These are phyloP conservation scores for Xestia ashworthii DNA, from an alignment of 2,888 invertebrate species.

Conservation along the genomic window DNA sequence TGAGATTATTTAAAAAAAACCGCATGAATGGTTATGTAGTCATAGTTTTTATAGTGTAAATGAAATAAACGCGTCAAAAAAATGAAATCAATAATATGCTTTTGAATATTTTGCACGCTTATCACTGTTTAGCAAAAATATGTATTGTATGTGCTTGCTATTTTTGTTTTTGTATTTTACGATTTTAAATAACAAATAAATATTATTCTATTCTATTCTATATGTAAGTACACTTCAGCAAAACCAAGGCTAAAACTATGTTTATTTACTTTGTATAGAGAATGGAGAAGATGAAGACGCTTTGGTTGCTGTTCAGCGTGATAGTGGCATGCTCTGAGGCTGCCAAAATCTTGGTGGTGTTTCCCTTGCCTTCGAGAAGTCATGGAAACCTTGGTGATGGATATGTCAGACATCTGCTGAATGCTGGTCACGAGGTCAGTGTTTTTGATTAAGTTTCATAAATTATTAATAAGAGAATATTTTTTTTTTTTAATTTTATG, in stretches of 20 bases:
- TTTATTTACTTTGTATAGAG: slow-evolving; percentile 4
- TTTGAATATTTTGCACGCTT: too few species aligned
- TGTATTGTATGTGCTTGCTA: too few species aligned
- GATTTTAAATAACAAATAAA: too few species aligned
- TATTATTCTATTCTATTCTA: too few species aligned
- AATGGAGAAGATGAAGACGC: slow-evolving; percentile 9
- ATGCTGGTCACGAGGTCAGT: slow-evolving; percentile 74
- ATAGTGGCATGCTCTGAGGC: slow-evolving; percentile 39
- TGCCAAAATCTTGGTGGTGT: slow-evolving; percentile 70
- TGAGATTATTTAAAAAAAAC: too few species aligned
- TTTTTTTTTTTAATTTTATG: too few species aligned
- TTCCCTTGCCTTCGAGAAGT: slow-evolving; percentile 70
- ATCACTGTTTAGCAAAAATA: too few species aligned
- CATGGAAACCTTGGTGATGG: slow-evolving; percentile 72
- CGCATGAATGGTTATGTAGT: too few species aligned
- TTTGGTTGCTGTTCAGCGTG: slow-evolving; percentile 26
- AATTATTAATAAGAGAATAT: background rate
- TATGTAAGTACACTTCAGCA: background rate
- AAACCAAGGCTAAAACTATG: background rate
- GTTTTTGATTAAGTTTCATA: background rate
- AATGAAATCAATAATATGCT: too few species aligned
- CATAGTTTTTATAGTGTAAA: too few species aligned
- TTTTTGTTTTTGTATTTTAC: too few species aligned
- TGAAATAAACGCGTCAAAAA: too few species aligned
- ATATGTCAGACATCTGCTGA: slow-evolving; percentile 66